These are phyloP conservation scores for Tapera naevia DNA, from an alignment of 2,797 vertebrate species.

Conservation along the genomic window DNA sequence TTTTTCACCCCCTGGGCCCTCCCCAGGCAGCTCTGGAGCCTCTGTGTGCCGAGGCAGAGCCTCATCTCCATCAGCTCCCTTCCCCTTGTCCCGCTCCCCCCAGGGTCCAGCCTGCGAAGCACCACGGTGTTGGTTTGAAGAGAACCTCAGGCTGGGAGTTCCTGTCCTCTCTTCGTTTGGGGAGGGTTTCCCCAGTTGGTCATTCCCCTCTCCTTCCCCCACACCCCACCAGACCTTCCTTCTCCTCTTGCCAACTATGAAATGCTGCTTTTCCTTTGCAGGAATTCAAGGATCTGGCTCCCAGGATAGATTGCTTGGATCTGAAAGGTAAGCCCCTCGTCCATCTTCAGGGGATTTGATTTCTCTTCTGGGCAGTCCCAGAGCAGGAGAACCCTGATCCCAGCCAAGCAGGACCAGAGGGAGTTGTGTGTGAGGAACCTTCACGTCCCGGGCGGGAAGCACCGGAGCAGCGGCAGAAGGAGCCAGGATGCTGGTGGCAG, in stretches of 20 bases:
- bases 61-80: not conserved
- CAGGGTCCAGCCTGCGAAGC: not conserved
- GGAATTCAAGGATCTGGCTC: conserved; percentile 90
- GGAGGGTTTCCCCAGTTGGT: not conserved
- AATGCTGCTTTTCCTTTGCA: conserved; percentile 43
- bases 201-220: not conserved
- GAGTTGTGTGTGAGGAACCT: not conserved
- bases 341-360: too few species aligned
- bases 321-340: conserved; percentile 85
- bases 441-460: not conserved
- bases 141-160: not conserved
- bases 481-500: too few species aligned
- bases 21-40: not conserved
- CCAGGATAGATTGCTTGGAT: conserved; percentile 91
- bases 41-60: accelerated
- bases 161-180: not conserved
- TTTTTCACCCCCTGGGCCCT: not conserved
- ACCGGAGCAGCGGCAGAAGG: not conserved
- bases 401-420: not conserved
- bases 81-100: not conserved
- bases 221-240: too few species aligned
- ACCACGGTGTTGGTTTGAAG: not conserved
- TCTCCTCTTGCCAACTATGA: not conserved
- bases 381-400: not conserved
- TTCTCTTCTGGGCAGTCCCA: not conserved